Evolutionary conservation across 2,113 vertebrate genomes (phyloP).

Genomic region (Syrmaticus mikado): DNA sequence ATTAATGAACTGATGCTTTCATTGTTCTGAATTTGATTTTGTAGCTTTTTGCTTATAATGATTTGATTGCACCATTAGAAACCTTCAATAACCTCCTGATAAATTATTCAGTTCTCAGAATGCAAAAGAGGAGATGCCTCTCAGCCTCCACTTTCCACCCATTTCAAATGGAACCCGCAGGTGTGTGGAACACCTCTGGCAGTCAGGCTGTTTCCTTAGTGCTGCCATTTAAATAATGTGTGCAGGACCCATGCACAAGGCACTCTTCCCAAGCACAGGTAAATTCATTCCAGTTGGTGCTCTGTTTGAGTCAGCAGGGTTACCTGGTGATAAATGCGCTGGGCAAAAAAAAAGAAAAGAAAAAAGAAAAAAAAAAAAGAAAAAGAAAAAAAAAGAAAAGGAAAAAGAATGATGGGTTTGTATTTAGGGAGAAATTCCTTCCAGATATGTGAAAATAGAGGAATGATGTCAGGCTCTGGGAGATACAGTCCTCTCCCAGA

Average conservation of each 20-base stretch:
- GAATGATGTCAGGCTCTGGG: neutral
- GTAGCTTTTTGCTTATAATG: constrained; percentile 69
- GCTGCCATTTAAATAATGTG: constrained; percentile 54
- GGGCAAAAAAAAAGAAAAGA: neutral
- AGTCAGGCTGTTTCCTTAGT: constrained; percentile 38
- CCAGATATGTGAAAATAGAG: neutral
- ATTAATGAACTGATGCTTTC: constrained; percentile 79
- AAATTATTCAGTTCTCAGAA: constrained; percentile 68
- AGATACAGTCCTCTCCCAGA: neutral
- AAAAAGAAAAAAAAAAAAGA: neutral
- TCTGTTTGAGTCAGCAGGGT: rapidly evolving
- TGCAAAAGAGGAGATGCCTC: constrained; percentile 38
- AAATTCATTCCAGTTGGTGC: constrained; percentile 15
- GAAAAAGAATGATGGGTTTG: neutral
- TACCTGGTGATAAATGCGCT: neutral
- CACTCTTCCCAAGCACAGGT: neutral
- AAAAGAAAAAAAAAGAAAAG: neutral
- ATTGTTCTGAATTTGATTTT: constrained; percentile 80
- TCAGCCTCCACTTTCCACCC: constrained; percentile 54
- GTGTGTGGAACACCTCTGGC: neutral
- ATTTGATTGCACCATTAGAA: constrained; percentile 74
- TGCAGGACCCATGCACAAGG: constrained; percentile 4
- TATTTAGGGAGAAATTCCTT: neutral
- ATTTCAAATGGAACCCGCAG: neutral
- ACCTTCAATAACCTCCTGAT: constrained; percentile 63